Evolutionary conservation across 1,140 invertebrate species (phyloP), one percentile per base, ranked within the genome.

Genomic region (Trialeurodes vaporariorum): DNA sequence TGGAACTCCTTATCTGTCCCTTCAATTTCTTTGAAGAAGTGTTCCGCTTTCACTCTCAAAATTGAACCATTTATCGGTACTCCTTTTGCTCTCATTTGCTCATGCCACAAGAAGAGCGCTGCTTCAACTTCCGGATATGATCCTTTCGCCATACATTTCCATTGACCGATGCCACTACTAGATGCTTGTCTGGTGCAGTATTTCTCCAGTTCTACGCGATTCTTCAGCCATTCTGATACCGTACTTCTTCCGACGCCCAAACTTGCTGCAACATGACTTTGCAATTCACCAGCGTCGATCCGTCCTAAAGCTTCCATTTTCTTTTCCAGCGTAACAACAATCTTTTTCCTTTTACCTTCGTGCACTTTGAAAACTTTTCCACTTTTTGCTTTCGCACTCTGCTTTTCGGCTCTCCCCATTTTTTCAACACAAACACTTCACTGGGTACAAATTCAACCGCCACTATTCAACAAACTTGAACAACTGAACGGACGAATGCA

Each of bases 31-130:
- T 70, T 40, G 61, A 72, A 67, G 49, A 72, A 68, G n/a, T 62
- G 25, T 2, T 71, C 9, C 23, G 72, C 73, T 68, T 76, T 73
- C 58, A 68, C 69, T 23, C 60, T 34, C n/a, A 73, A 25, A 21
- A 75, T 25, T 27, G 70, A 66, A 5, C 72, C 73, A 27, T 13
- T 67, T 22, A 73, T 62, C 21, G 74, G 71, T 59, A 64, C 64
- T 25, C 72, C 72, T 26, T 64, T 27, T 27, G 59, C 70, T 59
- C 72, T 40, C 61, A 63, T 63, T 68, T 76, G 69, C 21, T 17
- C 40, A 67, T 71, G 72, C 72, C 72, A 74, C 25, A 34, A 21
- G 61, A 65, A 69, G 21, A 72, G 27, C 24, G 70, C 72, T 27
- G 69, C 49, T 22, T 73, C 69, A 21, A 72, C 58, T 49, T 61